Evolutionary conservation across 2,797 vertebrate species (phyloP), one percentile per base, ranked within the genome.

Genomic region (Anguilla obscura): DNA sequence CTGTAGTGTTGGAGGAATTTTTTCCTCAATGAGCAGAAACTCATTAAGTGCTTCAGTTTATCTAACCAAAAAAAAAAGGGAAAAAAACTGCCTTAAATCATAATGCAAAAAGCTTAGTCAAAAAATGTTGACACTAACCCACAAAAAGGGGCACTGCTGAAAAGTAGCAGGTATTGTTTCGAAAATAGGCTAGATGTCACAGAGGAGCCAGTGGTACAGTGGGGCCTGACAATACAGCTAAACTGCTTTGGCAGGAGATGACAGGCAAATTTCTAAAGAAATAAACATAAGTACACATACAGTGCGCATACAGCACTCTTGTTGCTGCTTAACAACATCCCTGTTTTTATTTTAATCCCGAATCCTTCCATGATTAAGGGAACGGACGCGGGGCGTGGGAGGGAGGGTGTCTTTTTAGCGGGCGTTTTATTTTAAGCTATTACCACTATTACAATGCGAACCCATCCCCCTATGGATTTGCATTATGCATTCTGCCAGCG

Each of bases 201-300:
- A 86, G 83, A 45, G 92, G 91, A 93, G 93, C 94, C 90, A 89
- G 89, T 93, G 92, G 92, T 92, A 88, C 93, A 92, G 92, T 90
- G 90, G 91, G 90, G 90, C 93, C 93, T 91, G 93, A 95, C 95
- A 96, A 95, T 94, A 91, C 92, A 48, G 92, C 93, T 95, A 93
- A 96, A 95, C 93, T 93, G 94, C 94, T 95, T 95, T 96, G 94
- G 95, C 95, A 95, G 45, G 89, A 95, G 95, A 96, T 95, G 95
- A 96, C 94, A 96, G 93, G 91, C 93, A 92, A 91, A 69, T 94
- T 92, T 89, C 86, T 89, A 92, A 93, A 93, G 93, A 95, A 95
- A 95, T 92, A 95, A 95, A 96, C 94, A 95, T 84, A 87, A 66
- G 92, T 93, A 93, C 93, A 92, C 90, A 69, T 69, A 96, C 94